phyloP scores from a whole-genome alignment of 2,888 invertebrate species.

The Sympetrum striolatum region DNA sequence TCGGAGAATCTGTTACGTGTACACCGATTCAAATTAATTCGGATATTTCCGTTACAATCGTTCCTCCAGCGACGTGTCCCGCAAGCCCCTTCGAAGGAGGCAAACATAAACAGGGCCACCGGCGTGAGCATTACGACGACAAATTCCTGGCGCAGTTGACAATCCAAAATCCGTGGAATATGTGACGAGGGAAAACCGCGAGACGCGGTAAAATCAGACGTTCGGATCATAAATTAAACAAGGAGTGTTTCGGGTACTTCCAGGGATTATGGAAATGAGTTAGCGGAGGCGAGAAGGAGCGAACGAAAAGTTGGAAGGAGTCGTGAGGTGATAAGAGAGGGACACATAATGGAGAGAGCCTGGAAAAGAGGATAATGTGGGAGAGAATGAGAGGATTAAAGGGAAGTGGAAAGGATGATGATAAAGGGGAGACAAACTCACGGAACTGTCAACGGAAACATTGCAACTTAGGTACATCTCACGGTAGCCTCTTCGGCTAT shows the following conservation, averaged over 20 bases:
- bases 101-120: neutral
- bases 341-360: too few relatives aligned
- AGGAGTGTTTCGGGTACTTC: neutral
- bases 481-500: too few relatives aligned
- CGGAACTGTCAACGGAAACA: too few relatives aligned
- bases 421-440: too few relatives aligned
- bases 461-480: too few relatives aligned
- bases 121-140: neutral
- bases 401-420: too few relatives aligned
- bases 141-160: slow-evolving; percentile 28
- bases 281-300: neutral
- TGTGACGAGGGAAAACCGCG: slow-evolving; percentile 27
- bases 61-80: neutral
- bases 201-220: slow-evolving; percentile 25
- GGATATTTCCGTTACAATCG: slow-evolving; percentile 17
- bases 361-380: too few relatives aligned
- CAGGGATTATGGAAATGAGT: slow-evolving; percentile 35
- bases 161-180: slow-evolving; percentile 36
- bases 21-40: neutral
- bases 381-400: too few relatives aligned
- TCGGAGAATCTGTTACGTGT: neutral
- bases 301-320: too few relatives aligned
- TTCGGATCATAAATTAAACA: slow-evolving; percentile 23
- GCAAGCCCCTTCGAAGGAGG: neutral
- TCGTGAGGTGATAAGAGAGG: too few relatives aligned